Evolutionary conservation across 2,113 vertebrate species (phyloP).

Genomic region (Neotoma lepida): DNA sequence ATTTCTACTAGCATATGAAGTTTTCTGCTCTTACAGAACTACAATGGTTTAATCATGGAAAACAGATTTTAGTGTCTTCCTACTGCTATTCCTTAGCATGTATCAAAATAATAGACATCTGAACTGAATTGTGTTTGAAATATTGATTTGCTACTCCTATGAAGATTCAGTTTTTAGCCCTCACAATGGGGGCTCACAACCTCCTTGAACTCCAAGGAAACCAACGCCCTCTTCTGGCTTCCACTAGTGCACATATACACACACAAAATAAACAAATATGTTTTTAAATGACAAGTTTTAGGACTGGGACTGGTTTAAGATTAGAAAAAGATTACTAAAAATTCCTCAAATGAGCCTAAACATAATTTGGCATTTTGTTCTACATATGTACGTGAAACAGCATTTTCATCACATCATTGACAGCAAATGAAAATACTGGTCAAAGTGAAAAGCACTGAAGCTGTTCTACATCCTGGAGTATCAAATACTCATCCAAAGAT

Average conservation of each 20-base stretch:
- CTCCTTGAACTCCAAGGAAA: background rate
- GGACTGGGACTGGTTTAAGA: too few relatives aligned
- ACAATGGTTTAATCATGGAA: background rate
- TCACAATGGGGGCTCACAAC: background rate
- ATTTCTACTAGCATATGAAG: background rate
- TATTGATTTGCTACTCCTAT: background rate
- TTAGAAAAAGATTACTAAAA: too few relatives aligned
- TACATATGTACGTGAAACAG: too few relatives aligned
- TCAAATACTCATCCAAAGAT: too few relatives aligned
- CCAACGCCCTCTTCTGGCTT: background rate
- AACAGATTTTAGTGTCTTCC: background rate
- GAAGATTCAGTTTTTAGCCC: background rate
- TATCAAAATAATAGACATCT: background rate
- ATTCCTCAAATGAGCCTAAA: too few relatives aligned
- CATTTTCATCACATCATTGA: too few relatives aligned
- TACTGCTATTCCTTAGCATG: background rate
- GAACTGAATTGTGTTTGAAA: background rate
- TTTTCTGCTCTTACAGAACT: background rate
- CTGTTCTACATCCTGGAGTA: too few relatives aligned
- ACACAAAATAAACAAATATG: background rate
- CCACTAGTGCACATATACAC: background rate
- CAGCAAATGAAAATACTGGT: too few relatives aligned
- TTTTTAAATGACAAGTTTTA: too few relatives aligned
- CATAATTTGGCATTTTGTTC: too few relatives aligned
- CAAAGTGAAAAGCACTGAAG: too few relatives aligned